These are phyloP conservation scores for Lamellibrachia columna DNA, from an alignment of 2,888 invertebrate species.

Conservation along the genomic window DNA sequence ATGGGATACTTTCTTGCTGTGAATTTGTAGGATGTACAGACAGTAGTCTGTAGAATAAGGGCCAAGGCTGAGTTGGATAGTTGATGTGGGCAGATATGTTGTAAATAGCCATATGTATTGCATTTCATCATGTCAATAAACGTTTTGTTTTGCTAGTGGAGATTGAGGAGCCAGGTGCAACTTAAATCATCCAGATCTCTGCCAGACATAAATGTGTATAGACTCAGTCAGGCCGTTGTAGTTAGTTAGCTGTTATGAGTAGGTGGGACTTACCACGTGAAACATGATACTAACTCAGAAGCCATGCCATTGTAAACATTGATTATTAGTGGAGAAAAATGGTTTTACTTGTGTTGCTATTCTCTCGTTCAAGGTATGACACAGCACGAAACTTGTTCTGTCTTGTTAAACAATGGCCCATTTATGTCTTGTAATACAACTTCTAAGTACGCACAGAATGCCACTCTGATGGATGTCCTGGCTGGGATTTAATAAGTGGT, in stretches of 20 bases:
- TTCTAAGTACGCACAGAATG: background rate
- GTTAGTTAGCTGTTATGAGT: background rate
- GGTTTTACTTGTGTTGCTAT: constrained; percentile 1
- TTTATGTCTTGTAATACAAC: background rate
- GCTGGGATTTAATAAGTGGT: background rate
- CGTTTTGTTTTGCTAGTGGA: background rate
- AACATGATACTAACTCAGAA: background rate
- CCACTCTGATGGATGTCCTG: background rate
- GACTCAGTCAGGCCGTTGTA: background rate
- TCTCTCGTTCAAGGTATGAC: background rate
- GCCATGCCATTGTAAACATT: background rate
- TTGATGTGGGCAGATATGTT: background rate
- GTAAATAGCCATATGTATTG: background rate
- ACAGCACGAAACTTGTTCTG: background rate
- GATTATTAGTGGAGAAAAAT: background rate
- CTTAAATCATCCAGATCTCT: background rate
- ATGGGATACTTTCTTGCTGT: background rate
- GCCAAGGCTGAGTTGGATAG: background rate
- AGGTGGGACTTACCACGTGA: background rate
- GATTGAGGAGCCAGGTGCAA: background rate
- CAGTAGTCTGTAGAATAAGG: background rate
- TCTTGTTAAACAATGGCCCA: constrained; percentile 9
- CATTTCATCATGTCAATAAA: background rate
- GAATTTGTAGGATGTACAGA: background rate
- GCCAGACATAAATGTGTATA: background rate